These are phyloP conservation scores for Omphaloscelis lunosa DNA, from an alignment of 2,888 invertebrate species.

Conservation along the genomic window DNA sequence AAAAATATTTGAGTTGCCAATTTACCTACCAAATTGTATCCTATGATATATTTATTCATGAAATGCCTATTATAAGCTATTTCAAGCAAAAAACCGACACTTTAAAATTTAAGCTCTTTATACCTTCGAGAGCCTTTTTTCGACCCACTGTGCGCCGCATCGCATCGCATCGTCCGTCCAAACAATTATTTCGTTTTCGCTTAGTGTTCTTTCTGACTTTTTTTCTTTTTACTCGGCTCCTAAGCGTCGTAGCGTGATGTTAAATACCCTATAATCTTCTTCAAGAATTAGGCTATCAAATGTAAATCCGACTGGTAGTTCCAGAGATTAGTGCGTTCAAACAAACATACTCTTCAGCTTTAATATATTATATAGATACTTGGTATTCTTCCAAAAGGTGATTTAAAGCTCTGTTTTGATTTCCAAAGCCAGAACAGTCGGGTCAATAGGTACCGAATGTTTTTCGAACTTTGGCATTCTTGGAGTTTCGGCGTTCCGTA, in stretches of 20 bases:
- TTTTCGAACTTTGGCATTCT: conserved; percentile 7
- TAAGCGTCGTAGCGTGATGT: background rate
- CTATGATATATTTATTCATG: no score
- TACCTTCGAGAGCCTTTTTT: no score
- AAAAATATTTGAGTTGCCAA: no score
- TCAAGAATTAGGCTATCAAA: background rate
- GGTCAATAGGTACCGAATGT: background rate
- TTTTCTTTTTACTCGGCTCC: background rate
- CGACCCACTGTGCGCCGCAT: background rate
- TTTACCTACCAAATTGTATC: no score
- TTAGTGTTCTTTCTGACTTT: background rate
- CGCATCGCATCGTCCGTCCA: background rate
- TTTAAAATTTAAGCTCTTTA: no score
- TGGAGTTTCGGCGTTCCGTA: conserved; percentile 7
- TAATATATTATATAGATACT: background rate
- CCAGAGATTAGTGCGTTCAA: background rate
- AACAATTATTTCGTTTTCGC: background rate
- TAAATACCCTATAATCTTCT: background rate
- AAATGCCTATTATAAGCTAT: no score
- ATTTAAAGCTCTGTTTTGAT: background rate
- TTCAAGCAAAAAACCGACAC: no score
- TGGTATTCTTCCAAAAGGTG: conserved; percentile 3
- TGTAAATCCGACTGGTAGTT: background rate
- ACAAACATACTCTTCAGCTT: background rate
- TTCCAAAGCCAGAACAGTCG: background rate